Evolutionary conservation across 1,140 invertebrate species (phyloP), one percentile per base, ranked within the genome.

Genomic region (Cardiocondyla obscurior): DNA sequence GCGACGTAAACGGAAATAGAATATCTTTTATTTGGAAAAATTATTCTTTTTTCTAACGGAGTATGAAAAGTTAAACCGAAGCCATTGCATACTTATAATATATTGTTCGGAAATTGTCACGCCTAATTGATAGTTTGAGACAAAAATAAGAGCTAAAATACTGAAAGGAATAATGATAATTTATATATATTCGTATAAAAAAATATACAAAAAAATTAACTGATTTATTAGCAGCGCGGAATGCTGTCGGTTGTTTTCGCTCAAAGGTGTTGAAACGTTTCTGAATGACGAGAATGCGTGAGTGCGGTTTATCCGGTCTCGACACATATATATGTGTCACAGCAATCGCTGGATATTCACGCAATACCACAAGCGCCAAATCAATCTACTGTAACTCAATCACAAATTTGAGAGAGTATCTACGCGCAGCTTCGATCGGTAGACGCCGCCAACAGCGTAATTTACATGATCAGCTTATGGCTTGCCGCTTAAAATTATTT

Each of bases 371-470:
- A 58, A 73, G 53, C 70, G 53, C 12, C 49, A 33, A 72, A 46
- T 74, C 55, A 60, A 74, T 42, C 25, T 44, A 28, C 25, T 58
- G 36, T 74, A 74, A 60, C 53, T 42, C 51, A 57, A 72, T 57
- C 70, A 28, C n/a, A 42, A 74, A 74, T 74, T 74, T 44, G 33
- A 73, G 36, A 25, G 49, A 33, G 39, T 33, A 58, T 73, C 30
- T 70, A 51, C 30, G n/a, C 0, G 22, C 36, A 44, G 30, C n/a
- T 42, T 1, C 25, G 16, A 60, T 60, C 25, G 19, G 25, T 19
- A 74, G 12, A 60, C 14, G 5, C n/a, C 53, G 36, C 8, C 19
- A 28, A 28, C 51, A 8, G 22, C n/a, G 12, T 44, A 30, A 58
- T 42, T 58, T 16, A 28, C 14, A 22, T 36, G 2, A 51, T 33